Evolutionary conservation across 2,113 vertebrate genomes (phyloP), one percentile per base, ranked within the genome.

Genomic region (Podarcis cretensis): DNA sequence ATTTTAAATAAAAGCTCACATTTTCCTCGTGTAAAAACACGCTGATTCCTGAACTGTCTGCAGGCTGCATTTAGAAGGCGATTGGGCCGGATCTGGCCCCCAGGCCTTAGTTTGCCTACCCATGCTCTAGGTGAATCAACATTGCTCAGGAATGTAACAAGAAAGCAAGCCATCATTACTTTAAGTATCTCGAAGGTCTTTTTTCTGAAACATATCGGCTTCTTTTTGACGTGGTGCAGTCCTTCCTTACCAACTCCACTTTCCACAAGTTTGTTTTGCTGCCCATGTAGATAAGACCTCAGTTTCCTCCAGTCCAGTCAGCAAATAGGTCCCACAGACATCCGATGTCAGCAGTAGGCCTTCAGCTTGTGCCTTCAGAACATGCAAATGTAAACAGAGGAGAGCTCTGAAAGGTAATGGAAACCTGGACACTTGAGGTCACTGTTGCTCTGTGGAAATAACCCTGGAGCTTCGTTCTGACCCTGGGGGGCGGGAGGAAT

Each of bases 391-490:
- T 40, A 8, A 69, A 68, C 30, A 16, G 30, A 27, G 12, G 8
- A 63, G 25, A 21, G 12, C 81, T 8, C 74, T 63, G 71, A 59
- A 83, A 84, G 81, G 85, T 43, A 73, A 71, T 30, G 74, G 85
- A 87, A 83, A 78, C 57, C 35, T 12, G 43, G 69, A 73, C 16
- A 6, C 77, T 82, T 84, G 87, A 79, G 77, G 63, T 87, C 92
- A 83, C 69, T 83, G 40, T 43, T 59, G 57, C 54, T 78, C 83
- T 77, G 73, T 1, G 32, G 10, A 37, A 82, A 85, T n/a, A 80
- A 65, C 79, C 20, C 20, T 12, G 7, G 91, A 94, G 30, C 48
- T n/a, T 78, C 48, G 68, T 73, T 94, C 84, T 32, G 81, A 74
- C 3, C 0, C 5, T 2, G 13, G 89, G 82, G 0, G 40, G 40